Evolutionary conservation across 2,797 vertebrate genomes (phyloP).

Genomic region (Lepidocolaptes lacrymiger): DNA sequence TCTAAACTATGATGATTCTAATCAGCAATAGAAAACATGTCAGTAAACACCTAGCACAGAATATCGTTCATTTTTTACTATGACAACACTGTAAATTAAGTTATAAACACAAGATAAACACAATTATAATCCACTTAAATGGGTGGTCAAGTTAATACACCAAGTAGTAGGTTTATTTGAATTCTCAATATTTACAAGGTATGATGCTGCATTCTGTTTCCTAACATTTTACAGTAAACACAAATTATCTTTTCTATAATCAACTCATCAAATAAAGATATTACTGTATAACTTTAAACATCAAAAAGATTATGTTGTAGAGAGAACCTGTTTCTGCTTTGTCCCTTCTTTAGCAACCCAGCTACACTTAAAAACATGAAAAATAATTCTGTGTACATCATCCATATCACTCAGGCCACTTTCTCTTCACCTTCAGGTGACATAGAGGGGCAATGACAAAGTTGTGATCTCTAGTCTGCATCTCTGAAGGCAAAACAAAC

Average conservation of each 20-base stretch:
- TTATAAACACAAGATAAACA: not conserved
- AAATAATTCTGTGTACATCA: not conserved
- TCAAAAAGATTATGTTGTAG: not conserved
- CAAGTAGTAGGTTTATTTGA: not conserved
- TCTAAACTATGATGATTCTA: not conserved
- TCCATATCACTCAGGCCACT: not conserved
- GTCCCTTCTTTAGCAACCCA: not conserved
- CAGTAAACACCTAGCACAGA: not conserved
- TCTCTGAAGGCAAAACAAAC: not conserved
- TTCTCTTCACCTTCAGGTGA: not conserved
- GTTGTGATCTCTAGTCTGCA: not conserved
- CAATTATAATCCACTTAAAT: not conserved
- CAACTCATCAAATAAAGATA: not conserved
- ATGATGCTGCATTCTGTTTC: not conserved
- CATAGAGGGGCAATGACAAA: not conserved
- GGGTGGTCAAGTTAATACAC: not conserved
- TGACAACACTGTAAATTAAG: not conserved
- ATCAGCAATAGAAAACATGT: not conserved
- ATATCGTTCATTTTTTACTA: not conserved
- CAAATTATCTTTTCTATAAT: not conserved
- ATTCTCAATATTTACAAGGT: not conserved
- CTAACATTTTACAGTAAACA: not conserved
- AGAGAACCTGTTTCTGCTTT: not conserved
- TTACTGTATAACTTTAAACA: not conserved
- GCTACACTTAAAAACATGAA: not conserved